Conservation (phyloP, 2,113 vertebrate genomes). For the Regulus satrapa region DNA sequence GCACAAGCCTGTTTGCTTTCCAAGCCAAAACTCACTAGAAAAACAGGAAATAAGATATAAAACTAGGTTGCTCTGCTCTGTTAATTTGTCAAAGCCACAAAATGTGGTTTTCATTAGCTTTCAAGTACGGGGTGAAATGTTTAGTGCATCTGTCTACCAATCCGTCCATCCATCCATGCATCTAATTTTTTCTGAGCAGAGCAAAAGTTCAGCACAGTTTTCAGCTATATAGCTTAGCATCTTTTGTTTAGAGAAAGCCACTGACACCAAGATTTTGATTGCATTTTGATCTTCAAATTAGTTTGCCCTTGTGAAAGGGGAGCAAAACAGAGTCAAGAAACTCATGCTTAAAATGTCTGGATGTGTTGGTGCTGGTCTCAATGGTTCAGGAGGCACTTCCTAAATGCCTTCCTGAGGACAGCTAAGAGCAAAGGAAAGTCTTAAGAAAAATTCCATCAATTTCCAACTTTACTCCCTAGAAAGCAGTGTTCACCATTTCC, state of each 20-base stretch:
- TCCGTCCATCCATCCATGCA: neutral
- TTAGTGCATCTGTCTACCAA: neutral
- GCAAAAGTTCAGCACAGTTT: neutral
- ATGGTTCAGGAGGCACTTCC: neutral
- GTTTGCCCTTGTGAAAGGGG: neutral
- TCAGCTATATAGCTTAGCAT: neutral
- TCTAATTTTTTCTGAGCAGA: neutral
- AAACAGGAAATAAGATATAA: constrained; percentile 52
- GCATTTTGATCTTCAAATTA: neutral
- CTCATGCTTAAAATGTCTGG: fast-evolving
- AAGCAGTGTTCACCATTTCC: neutral
- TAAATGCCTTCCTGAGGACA: neutral
- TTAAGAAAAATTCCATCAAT: neutral
- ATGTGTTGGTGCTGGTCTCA: neutral
- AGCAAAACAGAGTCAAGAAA: neutral
- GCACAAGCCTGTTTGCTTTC: constrained; percentile 11
- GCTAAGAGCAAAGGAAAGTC: neutral
- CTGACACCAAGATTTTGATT: neutral
- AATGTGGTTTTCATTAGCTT: constrained; percentile 50
- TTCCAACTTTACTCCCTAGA: neutral
- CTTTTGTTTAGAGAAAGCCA: neutral
- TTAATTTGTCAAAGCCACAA: constrained; percentile 34
- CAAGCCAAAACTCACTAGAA: constrained; percentile 31
- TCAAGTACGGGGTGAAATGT: neutral
- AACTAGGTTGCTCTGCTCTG: constrained; percentile 1